These are phyloP conservation scores for Eueides isabella DNA, from an alignment of 1,140 invertebrate species.

Conservation along the genomic window DNA sequence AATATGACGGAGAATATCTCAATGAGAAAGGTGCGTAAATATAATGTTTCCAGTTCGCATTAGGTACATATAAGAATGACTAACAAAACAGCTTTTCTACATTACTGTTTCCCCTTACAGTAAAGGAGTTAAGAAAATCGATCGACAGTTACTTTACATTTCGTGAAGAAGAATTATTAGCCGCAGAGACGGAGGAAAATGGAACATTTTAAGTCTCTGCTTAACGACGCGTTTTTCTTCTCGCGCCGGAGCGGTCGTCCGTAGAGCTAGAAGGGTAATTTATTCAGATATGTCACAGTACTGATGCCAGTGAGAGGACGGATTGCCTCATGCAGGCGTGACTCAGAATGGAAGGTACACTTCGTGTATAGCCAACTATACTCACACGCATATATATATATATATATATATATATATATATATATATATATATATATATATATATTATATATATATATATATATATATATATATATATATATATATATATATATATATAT, in stretches of 20 bases:
- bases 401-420: neutral
- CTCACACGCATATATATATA: neutral
- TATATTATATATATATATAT: neutral
- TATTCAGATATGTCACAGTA: slow-evolving; percentile 28
- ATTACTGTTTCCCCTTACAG: neutral
- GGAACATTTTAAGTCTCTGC: slow-evolving; percentile 10
- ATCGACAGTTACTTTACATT: neutral
- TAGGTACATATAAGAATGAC: neutral
- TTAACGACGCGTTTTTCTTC: slow-evolving; percentile 11
- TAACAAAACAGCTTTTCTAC: neutral
- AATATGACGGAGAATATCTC: no score
- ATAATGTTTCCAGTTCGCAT: no score
- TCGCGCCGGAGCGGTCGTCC: neutral
- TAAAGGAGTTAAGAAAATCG: neutral
- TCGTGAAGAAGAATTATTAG: slow-evolving; percentile 3
- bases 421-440: neutral
- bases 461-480: neutral
- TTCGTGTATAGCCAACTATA: neutral
- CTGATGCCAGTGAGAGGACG: slow-evolving; percentile 24
- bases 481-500: neutral
- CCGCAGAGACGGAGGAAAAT: neutral
- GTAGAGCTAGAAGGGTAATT: slow-evolving; percentile 23
- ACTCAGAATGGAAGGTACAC: slow-evolving; percentile 24
- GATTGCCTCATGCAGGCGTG: slow-evolving; percentile 27
- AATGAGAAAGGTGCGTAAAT: no score